phyloP scores from a whole-genome alignment of 2,113 vertebrate genomes.

The Campylorhamphus procurvoides region DNA sequence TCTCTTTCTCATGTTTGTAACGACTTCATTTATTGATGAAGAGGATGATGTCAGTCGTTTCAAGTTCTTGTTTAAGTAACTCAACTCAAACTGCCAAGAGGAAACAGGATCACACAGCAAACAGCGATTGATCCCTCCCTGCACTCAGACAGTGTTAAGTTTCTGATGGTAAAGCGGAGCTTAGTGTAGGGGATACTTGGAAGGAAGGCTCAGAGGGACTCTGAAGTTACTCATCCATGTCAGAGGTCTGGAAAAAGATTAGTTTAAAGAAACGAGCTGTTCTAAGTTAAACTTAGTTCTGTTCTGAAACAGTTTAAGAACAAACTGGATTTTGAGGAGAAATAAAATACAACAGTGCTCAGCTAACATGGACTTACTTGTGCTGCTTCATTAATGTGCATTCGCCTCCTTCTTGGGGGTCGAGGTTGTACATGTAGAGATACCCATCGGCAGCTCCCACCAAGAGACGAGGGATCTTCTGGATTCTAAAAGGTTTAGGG shows the following conservation, averaged over 20 bases:
- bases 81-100: neutral
- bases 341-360: neutral
- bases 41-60: neutral
- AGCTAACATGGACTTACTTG: slow-evolving; percentile 76
- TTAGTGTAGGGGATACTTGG: neutral
- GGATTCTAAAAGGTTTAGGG: slow-evolving; percentile 80
- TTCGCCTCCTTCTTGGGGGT: slow-evolving; percentile 96
- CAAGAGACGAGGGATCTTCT: slow-evolving; percentile 94
- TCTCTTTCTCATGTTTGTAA: neutral
- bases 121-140: neutral
- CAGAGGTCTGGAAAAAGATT: neutral
- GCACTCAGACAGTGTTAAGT: neutral
- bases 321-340: neutral
- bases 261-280: neutral
- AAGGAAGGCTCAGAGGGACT: neutral
- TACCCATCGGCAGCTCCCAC: slow-evolving; percentile 96
- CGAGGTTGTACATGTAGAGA: slow-evolving; percentile 97
- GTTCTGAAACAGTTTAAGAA: neutral
- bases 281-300: neutral
- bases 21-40: slow-evolving; percentile 41
- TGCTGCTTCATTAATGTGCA: slow-evolving; percentile 98
- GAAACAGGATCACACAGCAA: neutral
- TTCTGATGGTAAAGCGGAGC: neutral
- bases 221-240: neutral
- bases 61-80: neutral